A percentile compares a stretch with the other conserved stretches of the same genome.
phyloP scores from a whole-genome alignment of 1,140 invertebrate species.

The Cyclargus thomasi region DNA sequence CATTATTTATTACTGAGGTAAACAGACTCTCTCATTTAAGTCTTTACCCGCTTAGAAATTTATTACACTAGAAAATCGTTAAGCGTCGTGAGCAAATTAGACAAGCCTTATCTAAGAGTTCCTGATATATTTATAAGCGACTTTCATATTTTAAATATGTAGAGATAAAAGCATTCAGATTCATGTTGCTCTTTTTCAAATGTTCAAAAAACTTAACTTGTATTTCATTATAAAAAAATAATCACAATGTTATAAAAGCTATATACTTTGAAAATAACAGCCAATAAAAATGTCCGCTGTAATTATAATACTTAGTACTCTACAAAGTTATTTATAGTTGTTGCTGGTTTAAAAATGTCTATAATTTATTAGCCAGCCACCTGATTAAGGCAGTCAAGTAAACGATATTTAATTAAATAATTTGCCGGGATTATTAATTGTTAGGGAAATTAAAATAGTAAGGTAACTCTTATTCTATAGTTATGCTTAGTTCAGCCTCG shows the following conservation, averaged over 20 bases:
- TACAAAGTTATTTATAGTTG: conserved; percentile 4
- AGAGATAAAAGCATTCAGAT: too few relatives aligned
- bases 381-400: conserved; percentile 1
- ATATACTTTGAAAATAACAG: too few relatives aligned
- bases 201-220: too few relatives aligned
- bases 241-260: too few relatives aligned
- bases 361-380: neutral
- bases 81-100: neutral
- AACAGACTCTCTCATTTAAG: neutral
- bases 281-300: too few relatives aligned
- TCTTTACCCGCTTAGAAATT: neutral
- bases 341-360: neutral
- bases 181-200: too few relatives aligned
- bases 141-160: too few relatives aligned
- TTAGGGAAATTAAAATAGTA: neutral
- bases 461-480: too few relatives aligned
- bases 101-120: neutral
- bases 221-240: too few relatives aligned
- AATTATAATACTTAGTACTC: too few relatives aligned
- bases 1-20: neutral
- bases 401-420: neutral
- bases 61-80: neutral
- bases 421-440: neutral
- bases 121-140: too few relatives aligned
- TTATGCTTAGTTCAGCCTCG: too few relatives aligned